Evolutionary conservation across 1,140 invertebrate species (phyloP).

Genomic region (Bombus impatiens): DNA sequence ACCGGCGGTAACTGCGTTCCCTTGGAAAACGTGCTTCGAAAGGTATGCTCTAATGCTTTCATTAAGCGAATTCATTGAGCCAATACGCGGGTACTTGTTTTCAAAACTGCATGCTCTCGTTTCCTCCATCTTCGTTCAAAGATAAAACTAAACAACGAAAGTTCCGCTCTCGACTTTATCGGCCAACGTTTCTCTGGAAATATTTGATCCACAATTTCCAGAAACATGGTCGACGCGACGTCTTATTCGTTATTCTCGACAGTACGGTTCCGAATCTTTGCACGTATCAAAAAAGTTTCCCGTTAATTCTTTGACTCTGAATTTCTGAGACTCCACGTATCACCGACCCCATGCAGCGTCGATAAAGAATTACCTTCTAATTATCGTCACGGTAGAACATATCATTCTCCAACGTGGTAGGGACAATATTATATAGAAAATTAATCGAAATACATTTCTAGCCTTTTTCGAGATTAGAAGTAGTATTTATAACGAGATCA

Average conservation of each 20-base stretch:
- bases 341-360: neutral
- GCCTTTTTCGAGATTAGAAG: constrained; percentile 4
- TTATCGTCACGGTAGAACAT: too few species aligned
- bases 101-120: neutral
- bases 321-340: neutral
- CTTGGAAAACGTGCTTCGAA: constrained; percentile 48
- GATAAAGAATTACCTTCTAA: too few species aligned
- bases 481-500: neutral
- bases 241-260: neutral
- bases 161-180: constrained; percentile 6
- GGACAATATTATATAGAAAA: too few species aligned
- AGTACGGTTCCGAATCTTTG: neutral
- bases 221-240: neutral
- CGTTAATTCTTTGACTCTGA: neutral
- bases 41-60: constrained; percentile 50
- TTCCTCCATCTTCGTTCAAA: constrained; percentile 4
- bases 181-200: neutral
- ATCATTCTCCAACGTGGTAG: too few species aligned
- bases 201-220: neutral
- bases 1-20: constrained; percentile 47
- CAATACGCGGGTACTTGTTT: constrained; percentile 19
- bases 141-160: constrained; percentile 42
- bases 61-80: constrained; percentile 60
- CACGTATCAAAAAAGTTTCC: neutral
- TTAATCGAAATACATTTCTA: neutral